Evolutionary conservation across 2,888 invertebrate species (phyloP).

Genomic region (Epirrhoe alternata): DNA sequence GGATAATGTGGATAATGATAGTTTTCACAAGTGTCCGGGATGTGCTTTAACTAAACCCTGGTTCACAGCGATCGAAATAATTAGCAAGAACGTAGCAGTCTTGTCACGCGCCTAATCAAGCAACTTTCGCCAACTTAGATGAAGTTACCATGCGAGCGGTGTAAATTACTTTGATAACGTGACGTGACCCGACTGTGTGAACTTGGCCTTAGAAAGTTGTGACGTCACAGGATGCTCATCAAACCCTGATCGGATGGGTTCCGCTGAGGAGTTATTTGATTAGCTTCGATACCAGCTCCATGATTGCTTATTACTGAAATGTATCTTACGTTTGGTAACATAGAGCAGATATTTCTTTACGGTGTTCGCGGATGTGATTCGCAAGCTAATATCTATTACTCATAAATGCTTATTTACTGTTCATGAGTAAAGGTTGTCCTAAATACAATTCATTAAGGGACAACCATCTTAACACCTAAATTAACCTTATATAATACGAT

Average conservation of each 20-base stretch:
- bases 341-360: background rate
- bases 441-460: too few relatives aligned
- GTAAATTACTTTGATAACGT: constrained; percentile 73
- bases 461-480: too few relatives aligned
- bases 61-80: constrained; percentile 51
- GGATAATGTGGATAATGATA: too few relatives aligned
- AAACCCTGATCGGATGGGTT: constrained; percentile 35
- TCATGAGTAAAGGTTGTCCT: too few relatives aligned
- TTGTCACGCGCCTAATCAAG: constrained; percentile 75
- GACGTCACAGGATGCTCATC: constrained; percentile 42
- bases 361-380: background rate
- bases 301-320: constrained; percentile 11
- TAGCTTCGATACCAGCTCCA: constrained; percentile 13
- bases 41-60: constrained; percentile 9
- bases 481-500: too few relatives aligned
- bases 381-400: too few relatives aligned
- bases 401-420: too few relatives aligned
- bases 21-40: too few relatives aligned
- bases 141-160: constrained; percentile 68
- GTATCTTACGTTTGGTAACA: background rate
- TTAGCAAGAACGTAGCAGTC: constrained; percentile 54
- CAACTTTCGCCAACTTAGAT: constrained; percentile 74
- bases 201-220: constrained; percentile 51
- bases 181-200: constrained; percentile 69
- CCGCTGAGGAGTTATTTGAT: constrained; percentile 31